These are phyloP conservation scores for Scarus forsteni DNA, from an alignment of 2,797 vertebrate genomes.

Conservation along the genomic window DNA sequence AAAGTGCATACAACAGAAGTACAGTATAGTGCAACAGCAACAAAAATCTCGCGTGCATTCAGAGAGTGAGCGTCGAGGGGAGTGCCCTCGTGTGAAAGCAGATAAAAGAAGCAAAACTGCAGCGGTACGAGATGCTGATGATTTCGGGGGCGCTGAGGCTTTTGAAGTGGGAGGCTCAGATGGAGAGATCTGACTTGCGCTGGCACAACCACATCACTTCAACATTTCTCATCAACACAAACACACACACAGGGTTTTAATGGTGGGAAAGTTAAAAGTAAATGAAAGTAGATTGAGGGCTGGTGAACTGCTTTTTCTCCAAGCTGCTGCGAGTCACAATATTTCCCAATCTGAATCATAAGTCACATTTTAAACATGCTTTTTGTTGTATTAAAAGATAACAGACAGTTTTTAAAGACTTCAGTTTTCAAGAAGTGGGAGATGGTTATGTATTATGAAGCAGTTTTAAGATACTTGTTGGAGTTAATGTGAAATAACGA, in stretches of 20 bases:
- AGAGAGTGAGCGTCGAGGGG: slow-evolving; percentile 1
- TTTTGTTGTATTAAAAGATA: no score
- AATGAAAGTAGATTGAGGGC: neutral
- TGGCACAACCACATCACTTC: slow-evolving; percentile 27
- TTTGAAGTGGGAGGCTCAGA: slow-evolving; percentile 37
- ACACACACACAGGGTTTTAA: slow-evolving; percentile 2
- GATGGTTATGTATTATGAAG: no score
- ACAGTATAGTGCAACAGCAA: slow-evolving; percentile 3
- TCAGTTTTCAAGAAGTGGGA: no score
- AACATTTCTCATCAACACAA: slow-evolving; percentile 23
- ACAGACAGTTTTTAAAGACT: no score
- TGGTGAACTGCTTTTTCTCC: neutral
- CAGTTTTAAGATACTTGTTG: no score
- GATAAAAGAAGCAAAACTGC: slow-evolving; percentile 31
- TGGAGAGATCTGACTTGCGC: slow-evolving; percentile 28
- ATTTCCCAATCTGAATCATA: no score
- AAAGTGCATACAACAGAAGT: slow-evolving; percentile 4
- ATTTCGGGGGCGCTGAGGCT: slow-evolving; percentile 21
- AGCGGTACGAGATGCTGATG: slow-evolving; percentile 27
- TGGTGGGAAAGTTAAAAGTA: neutral
- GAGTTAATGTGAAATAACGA: no score
- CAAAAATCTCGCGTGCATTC: neutral
- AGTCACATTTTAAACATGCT: no score
- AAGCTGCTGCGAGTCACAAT: no score
- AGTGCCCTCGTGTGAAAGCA: slow-evolving; percentile 24